Evolutionary conservation across 2,113 vertebrate genomes (phyloP).

Genomic region (Vimba vimba): DNA sequence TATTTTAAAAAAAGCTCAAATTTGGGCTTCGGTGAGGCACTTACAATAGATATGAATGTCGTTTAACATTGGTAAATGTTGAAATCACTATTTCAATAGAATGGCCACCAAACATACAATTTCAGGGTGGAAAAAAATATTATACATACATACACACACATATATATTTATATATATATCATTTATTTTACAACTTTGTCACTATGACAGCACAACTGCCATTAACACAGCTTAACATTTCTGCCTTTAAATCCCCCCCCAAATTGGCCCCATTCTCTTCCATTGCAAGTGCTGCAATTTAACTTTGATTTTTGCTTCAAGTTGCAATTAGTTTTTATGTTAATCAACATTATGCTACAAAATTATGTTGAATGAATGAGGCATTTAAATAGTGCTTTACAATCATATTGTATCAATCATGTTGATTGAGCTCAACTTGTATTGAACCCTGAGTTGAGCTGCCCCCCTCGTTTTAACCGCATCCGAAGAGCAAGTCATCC

Average conservation of each 20-base stretch:
- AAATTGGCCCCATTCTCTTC: neutral
- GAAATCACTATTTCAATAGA: neutral
- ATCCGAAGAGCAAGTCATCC: slow-evolving; percentile 80
- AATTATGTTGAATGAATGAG: too few species aligned
- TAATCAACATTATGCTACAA: too few species aligned
- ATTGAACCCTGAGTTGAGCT: neutral
- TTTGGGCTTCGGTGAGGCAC: neutral
- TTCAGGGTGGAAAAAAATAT: neutral
- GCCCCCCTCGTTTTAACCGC: slow-evolving; percentile 74
- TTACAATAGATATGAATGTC: neutral
- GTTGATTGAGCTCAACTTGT: neutral
- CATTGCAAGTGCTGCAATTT: neutral
- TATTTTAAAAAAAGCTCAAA: neutral
- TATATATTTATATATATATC: neutral
- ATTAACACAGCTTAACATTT: neutral
- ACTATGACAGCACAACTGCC: neutral
- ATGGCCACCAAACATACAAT: neutral
- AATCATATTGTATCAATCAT: too few species aligned
- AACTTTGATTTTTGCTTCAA: neutral
- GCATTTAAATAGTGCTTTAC: too few species aligned
- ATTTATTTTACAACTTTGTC: neutral
- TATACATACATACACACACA: too few species aligned
- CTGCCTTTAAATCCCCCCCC: neutral
- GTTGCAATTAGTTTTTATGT: neutral
- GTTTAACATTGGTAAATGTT: neutral